Evolutionary conservation across 2,888 invertebrate genomes (phyloP), one percentile per base, ranked within the genome.

Genomic region (Mallateleia sp.): DNA sequence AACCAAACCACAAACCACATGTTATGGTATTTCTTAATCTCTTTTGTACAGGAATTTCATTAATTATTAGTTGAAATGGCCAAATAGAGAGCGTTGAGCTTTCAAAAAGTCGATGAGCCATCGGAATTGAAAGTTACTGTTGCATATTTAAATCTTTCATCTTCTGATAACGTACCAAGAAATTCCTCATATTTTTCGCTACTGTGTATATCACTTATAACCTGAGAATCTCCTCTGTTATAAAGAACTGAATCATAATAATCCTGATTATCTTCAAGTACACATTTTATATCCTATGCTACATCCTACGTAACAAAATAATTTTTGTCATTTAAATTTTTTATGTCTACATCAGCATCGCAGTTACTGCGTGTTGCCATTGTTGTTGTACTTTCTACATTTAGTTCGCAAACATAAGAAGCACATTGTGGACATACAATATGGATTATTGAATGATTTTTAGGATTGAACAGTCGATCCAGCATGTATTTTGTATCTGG

Each of bases 1-100:
- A 64, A 15, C 89, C 89, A 34, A 66, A 88, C 85, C 87, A 88
- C 20, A 89, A 52, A 45, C 77, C 81, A 20, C 47, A 52, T 38
- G 82, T 42, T 42, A 89, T 77, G 34, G 67, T 75, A 20, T 74
- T 80, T 45, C 58, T 18, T n/a, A 50, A 34, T 50, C 79, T 52
- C 50, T 66, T 42, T 22, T 79, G 15, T 1, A 56, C 72, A 34
- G 86, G 82, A 14, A 88, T 18, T 56, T 90, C 89, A 79, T 88
- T 90, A 1, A 89, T 52, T 22, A 78, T 74, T 32, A 85, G 38
- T 58, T 82, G 81, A n/a, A 80, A 80, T 34, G 85, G 82, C 84
- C 84, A 87, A 15, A 85, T 78, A 47, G 77, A 72, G 42, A 58
- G 64, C 2, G 32, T 60, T 3, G 87, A 84, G 25, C 77, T 84